These are phyloP conservation scores for Podarcis siculus DNA, from an alignment of 2,797 vertebrate genomes.

Conservation along the genomic window DNA sequence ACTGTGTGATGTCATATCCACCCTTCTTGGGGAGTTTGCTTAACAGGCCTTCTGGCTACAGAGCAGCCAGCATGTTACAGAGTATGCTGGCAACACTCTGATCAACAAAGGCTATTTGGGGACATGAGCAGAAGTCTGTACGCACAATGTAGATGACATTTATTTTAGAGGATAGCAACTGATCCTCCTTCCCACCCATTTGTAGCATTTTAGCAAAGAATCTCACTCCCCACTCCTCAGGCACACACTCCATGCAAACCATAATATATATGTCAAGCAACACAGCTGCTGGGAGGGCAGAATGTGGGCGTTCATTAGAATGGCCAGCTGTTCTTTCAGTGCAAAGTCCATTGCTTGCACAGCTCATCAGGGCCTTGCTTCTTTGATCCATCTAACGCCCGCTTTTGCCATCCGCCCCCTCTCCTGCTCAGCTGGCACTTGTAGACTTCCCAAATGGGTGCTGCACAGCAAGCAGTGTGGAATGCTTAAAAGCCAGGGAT, in stretches of 20 bases:
- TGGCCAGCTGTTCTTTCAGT: slow-evolving; percentile 58
- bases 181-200: slow-evolving; percentile 51
- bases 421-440: not conserved
- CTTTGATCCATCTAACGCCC: rapidly evolving
- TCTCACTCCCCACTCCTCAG: slow-evolving; percentile 29
- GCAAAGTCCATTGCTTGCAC: rapidly evolving
- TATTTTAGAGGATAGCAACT: slow-evolving; percentile 59
- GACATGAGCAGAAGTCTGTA: slow-evolving; percentile 13
- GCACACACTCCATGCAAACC: slow-evolving; percentile 31
- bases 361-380: not conserved
- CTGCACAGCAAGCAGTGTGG: not conserved
- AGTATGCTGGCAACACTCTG: not conserved
- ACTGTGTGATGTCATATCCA: not conserved
- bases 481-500: not conserved
- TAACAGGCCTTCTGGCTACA: not conserved
- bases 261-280: slow-evolving; percentile 30
- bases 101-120: slow-evolving; percentile 25
- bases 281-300: slow-evolving; percentile 26
- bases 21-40: not conserved
- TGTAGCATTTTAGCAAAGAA: slow-evolving; percentile 48
- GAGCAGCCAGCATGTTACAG: not conserved
- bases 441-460: not conserved
- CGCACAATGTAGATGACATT: slow-evolving; percentile 48
- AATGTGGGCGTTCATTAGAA: slow-evolving; percentile 55
- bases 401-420: not conserved